These are phyloP conservation scores for Saccostrea glomerata DNA, from an alignment of 1,140 invertebrate genomes.

Conservation along the genomic window DNA sequence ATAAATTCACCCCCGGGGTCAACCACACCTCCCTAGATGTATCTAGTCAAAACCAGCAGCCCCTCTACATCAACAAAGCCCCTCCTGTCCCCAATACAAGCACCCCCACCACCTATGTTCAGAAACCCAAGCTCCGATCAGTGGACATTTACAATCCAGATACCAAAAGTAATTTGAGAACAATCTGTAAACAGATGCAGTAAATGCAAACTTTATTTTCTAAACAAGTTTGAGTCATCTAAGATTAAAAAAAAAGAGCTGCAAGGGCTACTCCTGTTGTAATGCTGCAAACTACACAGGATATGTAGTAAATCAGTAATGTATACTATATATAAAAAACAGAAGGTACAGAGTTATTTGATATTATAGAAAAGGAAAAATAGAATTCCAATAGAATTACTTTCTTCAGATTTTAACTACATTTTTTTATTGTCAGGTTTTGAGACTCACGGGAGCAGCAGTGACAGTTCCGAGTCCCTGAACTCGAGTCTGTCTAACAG, in stretches of 20 bases:
- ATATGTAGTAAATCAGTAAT: no score
- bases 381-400: no score
- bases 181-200: neutral
- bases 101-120: neutral
- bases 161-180: slow-evolving; percentile 63
- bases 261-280: no score
- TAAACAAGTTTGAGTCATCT: no score
- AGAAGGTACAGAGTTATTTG: no score
- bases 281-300: no score
- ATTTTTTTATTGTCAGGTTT: slow-evolving; percentile 60
- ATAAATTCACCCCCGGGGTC: slow-evolving; percentile 52
- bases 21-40: slow-evolving; percentile 53
- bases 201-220: no score
- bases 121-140: slow-evolving; percentile 55
- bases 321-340: no score
- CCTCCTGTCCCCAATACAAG: slow-evolving; percentile 53
- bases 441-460: slow-evolving; percentile 68
- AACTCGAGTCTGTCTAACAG: slow-evolving; percentile 69
- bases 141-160: slow-evolving; percentile 68
- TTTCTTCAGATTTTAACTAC: no score
- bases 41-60: slow-evolving; percentile 46
- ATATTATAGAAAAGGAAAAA: no score
- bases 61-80: slow-evolving; percentile 68
- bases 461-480: slow-evolving; percentile 77
- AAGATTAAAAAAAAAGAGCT: no score